Base-by-base conservation (phyloP, 2,797 vertebrate genomes). In the Trichosurus vulpecula region DNA sequence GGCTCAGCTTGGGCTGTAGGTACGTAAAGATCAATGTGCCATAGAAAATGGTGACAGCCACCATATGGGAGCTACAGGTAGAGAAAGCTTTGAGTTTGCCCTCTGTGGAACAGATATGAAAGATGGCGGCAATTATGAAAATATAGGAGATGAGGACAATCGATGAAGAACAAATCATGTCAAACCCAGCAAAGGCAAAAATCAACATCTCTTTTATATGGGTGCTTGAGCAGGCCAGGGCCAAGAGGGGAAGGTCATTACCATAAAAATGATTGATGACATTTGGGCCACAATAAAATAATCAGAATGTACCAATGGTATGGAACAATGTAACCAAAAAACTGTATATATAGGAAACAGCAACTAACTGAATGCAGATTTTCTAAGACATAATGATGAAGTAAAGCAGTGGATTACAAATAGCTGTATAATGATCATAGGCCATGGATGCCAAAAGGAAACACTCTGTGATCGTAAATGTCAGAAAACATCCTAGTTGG, bases 391-490 rank as follows among this genome's bases (percentile, higher is more conserved):
- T 98, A 66, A 97, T 14, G 0, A 90, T 6, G 6, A 95, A 97
- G 30, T 98, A 98, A 16, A 92, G 96, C 81, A 98, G 58, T 25
- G 95, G 97, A 6, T 94, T 97, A 10, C 97, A 98, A 93, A 98
- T 97, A 91, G 97, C 98, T 0, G 97, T 87, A 0, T 96, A 98
- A 35, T 94, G 94, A 51, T 98, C 97, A 0, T 97, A 98, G 91
- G 98, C 97, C 98, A 98, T 98, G 54, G 98, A 96, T 1, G 97
- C 94, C 52, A 98, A 54, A 27, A 98, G 94, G 95, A 98, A 97
- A 41, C 97, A 97, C 90, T 98, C 95, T 0, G 96, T 97, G 54
- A 98, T 97, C 93, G 97, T 97, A 56, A 97, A 98, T 35, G 96
- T 93, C 22, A 97, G 47, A 0, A 98, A 98, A 47, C 92, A 98